phyloP scores from a whole-genome alignment of 2,113 vertebrate genomes.

The Orcinus orca region DNA sequence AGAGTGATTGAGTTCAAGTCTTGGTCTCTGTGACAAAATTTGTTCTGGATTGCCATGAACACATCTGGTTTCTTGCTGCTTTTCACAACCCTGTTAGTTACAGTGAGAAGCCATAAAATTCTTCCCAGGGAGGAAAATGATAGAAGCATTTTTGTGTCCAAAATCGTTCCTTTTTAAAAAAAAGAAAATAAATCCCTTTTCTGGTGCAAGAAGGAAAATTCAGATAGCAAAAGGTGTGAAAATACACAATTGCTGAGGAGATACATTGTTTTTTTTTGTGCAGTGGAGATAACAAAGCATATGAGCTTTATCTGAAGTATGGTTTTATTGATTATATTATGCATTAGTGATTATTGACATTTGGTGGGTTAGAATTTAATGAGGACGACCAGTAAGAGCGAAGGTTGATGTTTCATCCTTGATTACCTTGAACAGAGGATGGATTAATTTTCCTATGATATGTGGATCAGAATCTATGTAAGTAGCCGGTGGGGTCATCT shows the following conservation, averaged over 20 bases:
- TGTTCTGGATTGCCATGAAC: conserved; percentile 48
- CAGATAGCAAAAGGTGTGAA: conserved; percentile 43
- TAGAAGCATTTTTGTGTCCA: conserved; percentile 45
- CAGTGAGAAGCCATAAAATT: conserved; percentile 54
- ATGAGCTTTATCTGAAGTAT: conserved; percentile 11
- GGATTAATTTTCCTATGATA: conserved; percentile 36
- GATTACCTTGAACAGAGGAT: background rate
- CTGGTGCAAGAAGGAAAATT: background rate
- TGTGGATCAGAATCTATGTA: conserved; percentile 47
- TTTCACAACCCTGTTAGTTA: conserved; percentile 35
- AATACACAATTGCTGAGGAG: background rate
- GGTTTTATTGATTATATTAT: background rate
- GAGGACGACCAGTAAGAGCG: background rate
- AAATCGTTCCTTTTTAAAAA: conserved; percentile 2
- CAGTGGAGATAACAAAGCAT: background rate
- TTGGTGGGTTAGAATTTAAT: conserved; percentile 42
- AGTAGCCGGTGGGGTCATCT: conserved; percentile 8
- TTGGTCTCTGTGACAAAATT: conserved; percentile 55
- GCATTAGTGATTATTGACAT: conserved; percentile 41
- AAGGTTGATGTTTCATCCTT: background rate
- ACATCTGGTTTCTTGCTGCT: conserved; percentile 61
- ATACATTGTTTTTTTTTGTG: background rate
- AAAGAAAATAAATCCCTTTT: background rate
- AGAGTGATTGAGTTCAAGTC: background rate
- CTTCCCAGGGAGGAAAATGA: conserved; percentile 42